Evolutionary conservation across 2,797 vertebrate genomes (phyloP).

Genomic region (Enteromius afrohamiltoni): DNA sequence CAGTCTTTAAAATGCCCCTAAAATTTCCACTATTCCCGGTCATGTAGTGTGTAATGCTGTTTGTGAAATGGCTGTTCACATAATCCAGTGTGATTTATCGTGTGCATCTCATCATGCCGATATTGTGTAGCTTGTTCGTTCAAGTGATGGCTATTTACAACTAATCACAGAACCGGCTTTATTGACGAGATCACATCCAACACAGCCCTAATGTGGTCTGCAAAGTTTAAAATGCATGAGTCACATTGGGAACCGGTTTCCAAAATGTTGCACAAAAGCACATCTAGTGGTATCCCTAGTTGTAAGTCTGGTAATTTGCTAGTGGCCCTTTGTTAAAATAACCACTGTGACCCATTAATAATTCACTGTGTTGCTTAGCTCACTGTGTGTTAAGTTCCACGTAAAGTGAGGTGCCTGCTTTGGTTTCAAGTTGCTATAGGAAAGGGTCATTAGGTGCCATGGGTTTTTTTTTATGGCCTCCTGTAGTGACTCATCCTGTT

Average conservation of each 20-base stretch:
- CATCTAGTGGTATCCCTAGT: not conserved
- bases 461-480: not conserved
- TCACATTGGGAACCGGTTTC: not conserved
- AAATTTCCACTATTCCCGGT: not conserved
- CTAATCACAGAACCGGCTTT: no score
- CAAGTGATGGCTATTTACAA: no score
- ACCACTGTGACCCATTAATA: slow-evolving; percentile 48
- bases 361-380: slow-evolving; percentile 52
- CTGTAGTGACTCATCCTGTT: slow-evolving; percentile 9
- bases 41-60: not conserved
- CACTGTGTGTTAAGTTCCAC: slow-evolving; percentile 46
- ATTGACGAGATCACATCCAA: no score
- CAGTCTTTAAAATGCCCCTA: not conserved
- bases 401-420: slow-evolving; percentile 38
- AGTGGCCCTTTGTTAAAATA: slow-evolving; percentile 21
- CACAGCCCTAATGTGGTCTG: not conserved
- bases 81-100: no score
- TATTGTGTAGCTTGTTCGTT: no score
- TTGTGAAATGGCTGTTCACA: no score
- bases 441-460: slow-evolving; percentile 15
- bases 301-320: not conserved
- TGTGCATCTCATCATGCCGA: no score
- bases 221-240: not conserved
- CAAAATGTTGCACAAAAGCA: not conserved
- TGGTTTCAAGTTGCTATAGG: slow-evolving; percentile 20